Base-by-base conservation (phyloP, 2,797 vertebrate genomes). In the Pteropus rufus region DNA sequence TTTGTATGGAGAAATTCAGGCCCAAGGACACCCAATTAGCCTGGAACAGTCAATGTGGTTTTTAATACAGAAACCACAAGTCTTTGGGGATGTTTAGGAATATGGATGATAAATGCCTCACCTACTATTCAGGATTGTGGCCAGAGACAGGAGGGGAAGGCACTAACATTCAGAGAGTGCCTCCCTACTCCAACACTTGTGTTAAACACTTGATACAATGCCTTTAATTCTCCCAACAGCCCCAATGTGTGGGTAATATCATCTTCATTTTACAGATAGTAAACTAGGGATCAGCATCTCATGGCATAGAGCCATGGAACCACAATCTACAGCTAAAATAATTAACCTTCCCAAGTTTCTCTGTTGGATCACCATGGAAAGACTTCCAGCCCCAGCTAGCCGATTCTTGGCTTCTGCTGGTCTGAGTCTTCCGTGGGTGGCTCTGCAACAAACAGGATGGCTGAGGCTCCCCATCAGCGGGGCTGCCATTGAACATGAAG, bases 61-160 rank as follows among this genome's bases (percentile, higher is more conserved):
- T 95, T 94, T 92, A 44, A 95, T 12, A 19, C 34, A 90, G 91
- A 95, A 98, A 93, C 96, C 86, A 87, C 80, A 95, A 76, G 44
- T 39, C 90, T 94, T 97, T 41, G 2, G 24, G 88, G 95, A 97
- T 79, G 46, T 70, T 95, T 95, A 31, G 86, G 76, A 91, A 91
- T 88, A 91, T 5, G 49, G 91, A 85, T 95, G 94, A 92, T 92
- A 96, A 94, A 84, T 80, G 46, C 81, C 69, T 94, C 46, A 60
- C 75, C 92, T 93, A 56, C 75, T 39, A 24, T 69, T 92, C 41
- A 70, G 75, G 91, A 21, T 92, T 77, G 5, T 16, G 73, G 82
- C 83, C 95, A 87, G 54, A 54, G 85, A 91, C 8, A 3, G 5
- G 41, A 88, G 21, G 64, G 70, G 44, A 60, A 58, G 64, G 12